Percentiles rank a stretch among this genome's conserved stretches.
Conservation (phyloP, 2,888 invertebrate genomes). For the Hyppa rectilinea region DNA sequence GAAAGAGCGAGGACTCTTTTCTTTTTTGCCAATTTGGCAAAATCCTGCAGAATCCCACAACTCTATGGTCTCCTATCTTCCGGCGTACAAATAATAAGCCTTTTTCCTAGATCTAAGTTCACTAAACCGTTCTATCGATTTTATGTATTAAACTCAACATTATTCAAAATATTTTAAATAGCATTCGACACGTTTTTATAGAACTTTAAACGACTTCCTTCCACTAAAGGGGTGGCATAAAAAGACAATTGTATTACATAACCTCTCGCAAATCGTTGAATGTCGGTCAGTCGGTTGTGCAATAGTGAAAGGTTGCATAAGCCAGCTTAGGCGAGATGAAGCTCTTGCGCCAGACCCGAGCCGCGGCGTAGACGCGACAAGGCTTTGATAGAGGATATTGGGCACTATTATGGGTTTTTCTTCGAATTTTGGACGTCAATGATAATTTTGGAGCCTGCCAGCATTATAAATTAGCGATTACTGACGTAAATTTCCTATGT, state of each 20-base stretch:
- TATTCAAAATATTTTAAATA: neutral
- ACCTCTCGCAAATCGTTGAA: conserved; percentile 79
- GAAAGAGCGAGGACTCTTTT: neutral
- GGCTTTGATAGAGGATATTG: conserved; percentile 13
- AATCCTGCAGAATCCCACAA: neutral
- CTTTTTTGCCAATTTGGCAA: neutral
- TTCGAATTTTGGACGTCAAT: neutral
- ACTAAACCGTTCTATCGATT: no score
- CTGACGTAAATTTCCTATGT: neutral
- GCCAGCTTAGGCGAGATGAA: conserved; percentile 86
- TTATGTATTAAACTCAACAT: neutral
- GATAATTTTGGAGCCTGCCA: neutral
- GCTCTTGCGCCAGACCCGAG: conserved; percentile 69
- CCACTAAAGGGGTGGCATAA: conserved; percentile 68
- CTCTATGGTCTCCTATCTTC: neutral
- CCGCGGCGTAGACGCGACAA: conserved; percentile 42
- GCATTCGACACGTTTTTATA: conserved; percentile 23
- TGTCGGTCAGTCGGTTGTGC: conserved; percentile 87
- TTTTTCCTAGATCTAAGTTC: neutral
- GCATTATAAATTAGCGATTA: neutral
- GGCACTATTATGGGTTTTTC: neutral
- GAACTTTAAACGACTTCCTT: conserved; percentile 59
- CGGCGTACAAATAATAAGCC: neutral
- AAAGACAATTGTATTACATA: conserved; percentile 84
- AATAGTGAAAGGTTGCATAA: conserved; percentile 89